phyloP scores from a whole-genome alignment of 2,113 vertebrate genomes.

The Callospermophilus lateralis region DNA sequence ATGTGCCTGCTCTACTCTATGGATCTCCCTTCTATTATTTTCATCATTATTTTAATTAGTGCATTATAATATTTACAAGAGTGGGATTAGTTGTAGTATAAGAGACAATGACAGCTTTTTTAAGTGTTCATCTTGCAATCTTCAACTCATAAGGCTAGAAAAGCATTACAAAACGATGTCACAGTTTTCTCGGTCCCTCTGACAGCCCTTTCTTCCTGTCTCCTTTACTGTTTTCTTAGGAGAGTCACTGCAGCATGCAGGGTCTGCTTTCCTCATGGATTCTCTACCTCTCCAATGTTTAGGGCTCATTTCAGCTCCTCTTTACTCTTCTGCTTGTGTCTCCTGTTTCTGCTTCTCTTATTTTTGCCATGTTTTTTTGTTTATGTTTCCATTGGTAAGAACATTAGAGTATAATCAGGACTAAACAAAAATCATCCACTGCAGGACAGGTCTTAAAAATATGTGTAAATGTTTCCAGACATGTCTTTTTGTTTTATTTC shows the following conservation, averaged over 20 bases:
- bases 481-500: background rate
- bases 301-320: background rate
- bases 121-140: background rate
- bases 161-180: background rate
- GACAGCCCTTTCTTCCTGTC: background rate
- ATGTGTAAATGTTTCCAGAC: background rate
- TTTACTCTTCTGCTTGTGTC: background rate
- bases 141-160: background rate
- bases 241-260: too few relatives aligned
- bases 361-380: too few relatives aligned
- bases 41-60: too few relatives aligned
- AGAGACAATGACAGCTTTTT: background rate
- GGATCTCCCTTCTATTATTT: too few relatives aligned
- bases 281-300: background rate
- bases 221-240: background rate
- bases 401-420: background rate
- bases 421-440: background rate
- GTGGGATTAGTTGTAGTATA: too few relatives aligned
- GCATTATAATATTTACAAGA: too few relatives aligned
- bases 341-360: background rate
- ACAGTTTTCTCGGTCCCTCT: too few relatives aligned
- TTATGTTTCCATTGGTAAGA: background rate
- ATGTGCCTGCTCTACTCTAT: too few relatives aligned
- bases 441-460: background rate
- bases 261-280: background rate